Conservation (phyloP, 1,140 invertebrate genomes). For the Lepidotrigona ventralis region DNA sequence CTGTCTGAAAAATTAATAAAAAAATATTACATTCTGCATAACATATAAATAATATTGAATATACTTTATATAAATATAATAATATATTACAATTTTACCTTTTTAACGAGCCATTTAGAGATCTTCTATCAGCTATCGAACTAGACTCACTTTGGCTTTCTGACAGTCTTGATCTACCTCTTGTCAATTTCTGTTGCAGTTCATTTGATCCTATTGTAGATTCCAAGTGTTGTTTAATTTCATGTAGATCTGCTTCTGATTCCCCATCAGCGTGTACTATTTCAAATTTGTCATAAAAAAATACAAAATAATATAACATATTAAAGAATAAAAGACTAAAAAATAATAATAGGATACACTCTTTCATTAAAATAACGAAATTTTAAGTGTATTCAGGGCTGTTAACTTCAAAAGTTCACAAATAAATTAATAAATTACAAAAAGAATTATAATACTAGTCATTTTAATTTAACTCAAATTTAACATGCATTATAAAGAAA, state of each 20-base stretch:
- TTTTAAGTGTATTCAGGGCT: constrained; percentile 6
- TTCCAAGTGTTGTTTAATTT: constrained; percentile 88
- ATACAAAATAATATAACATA: constrained; percentile 47
- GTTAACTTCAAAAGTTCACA: constrained; percentile 10
- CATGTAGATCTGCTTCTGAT: constrained; percentile 83
- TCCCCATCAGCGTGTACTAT: constrained; percentile 74
- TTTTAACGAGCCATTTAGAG: constrained; percentile 76
- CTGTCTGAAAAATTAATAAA: constrained; percentile 67
- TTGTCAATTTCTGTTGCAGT: constrained; percentile 84
- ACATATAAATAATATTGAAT: constrained; percentile 13
- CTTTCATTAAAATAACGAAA: constrained; percentile 18
- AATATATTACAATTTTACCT: constrained; percentile 66
- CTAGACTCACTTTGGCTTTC: constrained; percentile 84
- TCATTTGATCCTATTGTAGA: constrained; percentile 84
- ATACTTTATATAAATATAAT: constrained; percentile 1
- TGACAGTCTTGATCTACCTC: constrained; percentile 81
- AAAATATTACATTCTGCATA: constrained; percentile 12
- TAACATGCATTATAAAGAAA: constrained; percentile 21
- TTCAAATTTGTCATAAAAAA: constrained; percentile 59
- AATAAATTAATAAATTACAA: not conserved
- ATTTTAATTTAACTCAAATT: constrained; percentile 11
- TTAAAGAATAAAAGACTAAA: constrained; percentile 23
- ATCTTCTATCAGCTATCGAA: constrained; percentile 76
- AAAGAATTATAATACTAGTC: constrained; percentile 12
- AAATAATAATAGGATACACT: constrained; percentile 20